Percentiles rank a stretch among this genome's conserved stretches.
Evolutionary conservation across 2,888 invertebrate genomes (phyloP).

Genomic region (Coremacera marginata): DNA sequence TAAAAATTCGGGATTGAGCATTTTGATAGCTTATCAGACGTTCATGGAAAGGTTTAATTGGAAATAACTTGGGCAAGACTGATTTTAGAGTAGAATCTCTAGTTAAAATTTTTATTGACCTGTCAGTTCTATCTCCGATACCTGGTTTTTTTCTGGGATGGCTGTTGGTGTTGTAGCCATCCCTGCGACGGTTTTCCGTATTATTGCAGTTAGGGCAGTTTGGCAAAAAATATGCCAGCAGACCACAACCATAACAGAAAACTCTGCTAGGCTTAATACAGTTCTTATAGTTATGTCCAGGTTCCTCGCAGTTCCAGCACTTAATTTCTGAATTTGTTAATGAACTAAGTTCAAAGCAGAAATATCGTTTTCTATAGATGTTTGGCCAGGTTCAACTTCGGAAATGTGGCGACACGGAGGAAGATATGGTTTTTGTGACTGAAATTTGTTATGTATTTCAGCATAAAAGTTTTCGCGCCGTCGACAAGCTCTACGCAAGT

Average conservation of each 20-base stretch:
- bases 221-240: not conserved
- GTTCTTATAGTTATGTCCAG: not conserved
- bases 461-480: conserved; percentile 7
- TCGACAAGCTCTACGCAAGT: conserved; percentile 10
- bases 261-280: not conserved
- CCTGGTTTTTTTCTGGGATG: not conserved
- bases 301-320: conserved; percentile 22
- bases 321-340: not conserved
- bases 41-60: conserved; percentile 19
- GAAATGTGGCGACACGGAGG: not conserved
- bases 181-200: conserved; percentile 32
- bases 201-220: conserved; percentile 20
- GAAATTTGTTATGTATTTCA: not conserved
- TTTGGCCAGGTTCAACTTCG: not conserved
- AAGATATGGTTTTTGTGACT: not conserved
- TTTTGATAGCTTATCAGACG: not conserved
- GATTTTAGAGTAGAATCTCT: not conserved
- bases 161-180: conserved; percentile 7
- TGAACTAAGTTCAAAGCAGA: not conserved
- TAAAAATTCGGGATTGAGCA: not conserved
- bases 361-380: not conserved
- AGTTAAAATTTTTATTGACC: not conserved
- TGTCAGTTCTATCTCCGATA: not conserved
- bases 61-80: not conserved
- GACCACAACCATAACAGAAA: conserved; percentile 42